Evolutionary conservation across 2,888 invertebrate species (phyloP), one percentile per base, ranked within the genome.

Genomic region (Latheticus oryzae): DNA sequence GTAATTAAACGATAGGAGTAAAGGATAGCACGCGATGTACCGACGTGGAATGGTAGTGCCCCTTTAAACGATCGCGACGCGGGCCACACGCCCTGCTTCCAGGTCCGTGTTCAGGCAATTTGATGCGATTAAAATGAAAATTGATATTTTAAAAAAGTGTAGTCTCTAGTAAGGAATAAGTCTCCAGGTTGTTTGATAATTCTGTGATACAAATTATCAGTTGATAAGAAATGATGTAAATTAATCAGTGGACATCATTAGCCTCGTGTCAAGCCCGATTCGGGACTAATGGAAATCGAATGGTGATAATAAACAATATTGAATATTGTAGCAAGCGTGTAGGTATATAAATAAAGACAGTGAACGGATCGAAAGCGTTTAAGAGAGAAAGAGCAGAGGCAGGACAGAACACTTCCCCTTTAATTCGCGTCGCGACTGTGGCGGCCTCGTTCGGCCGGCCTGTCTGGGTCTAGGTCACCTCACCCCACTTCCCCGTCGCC

Each of bases 381-480:
- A 40, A 23, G 26, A 42, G 28, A 13, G 28, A 11, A 16, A 15
- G 12, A 37, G 28, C 42, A 28, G 30, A 45, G 45, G 45, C 28
- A 45, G 30, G 45, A 45, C 45, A 45, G 45, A 45, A 45, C 62
- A 69, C 72, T 73, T 74, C 74, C 75, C 72, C 74, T 75, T 75
- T 75, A 76, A 76, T 74, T 73, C 69, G 72, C 69, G 71, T 67
- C 69, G 69, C 71, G 73, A 69, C 66, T 68, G 68, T 70, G 68
- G 72, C 73, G 72, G 67, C 73, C 70, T 72, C 72, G 70, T 67
- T 70, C 72, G 72, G 72, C 72, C 71, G 70, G 71, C 63, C 66
- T 72, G 75, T 74, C 76, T 76, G 74, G 76, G 75, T 76, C 75
- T 73, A 75, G 75, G 74, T 76, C 74, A 75, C 74, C 74, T 68